These are phyloP conservation scores for Dinoponera quadriceps DNA, from an alignment of 1,140 invertebrate species.

Conservation along the genomic window DNA sequence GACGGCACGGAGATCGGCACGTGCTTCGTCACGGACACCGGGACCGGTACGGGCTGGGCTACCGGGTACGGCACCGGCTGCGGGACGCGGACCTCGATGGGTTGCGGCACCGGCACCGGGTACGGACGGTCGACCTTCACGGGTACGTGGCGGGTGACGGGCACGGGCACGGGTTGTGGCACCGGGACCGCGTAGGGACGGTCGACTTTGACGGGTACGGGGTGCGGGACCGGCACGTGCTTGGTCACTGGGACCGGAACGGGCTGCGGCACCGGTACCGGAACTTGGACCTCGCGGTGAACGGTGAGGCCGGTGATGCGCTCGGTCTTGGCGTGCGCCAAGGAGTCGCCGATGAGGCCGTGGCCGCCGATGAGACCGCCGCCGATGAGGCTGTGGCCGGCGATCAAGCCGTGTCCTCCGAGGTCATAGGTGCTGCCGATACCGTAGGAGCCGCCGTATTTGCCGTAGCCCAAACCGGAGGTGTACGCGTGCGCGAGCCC, in stretches of 20 bases:
- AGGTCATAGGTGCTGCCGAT: slow-evolving; percentile 25
- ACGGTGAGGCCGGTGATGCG: slow-evolving; percentile 46
- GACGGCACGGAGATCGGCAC: slow-evolving; percentile 6
- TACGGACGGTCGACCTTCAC: slow-evolving; percentile 76
- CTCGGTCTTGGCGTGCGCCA: slow-evolving; percentile 15
- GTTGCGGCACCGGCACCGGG: slow-evolving; percentile 70
- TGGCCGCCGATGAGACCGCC: slow-evolving; percentile 1
- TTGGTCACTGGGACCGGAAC: slow-evolving; percentile 73
- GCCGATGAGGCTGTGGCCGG: slow-evolving; percentile 48
- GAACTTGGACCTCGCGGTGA: slow-evolving; percentile 72
- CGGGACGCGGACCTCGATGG: slow-evolving; percentile 71
- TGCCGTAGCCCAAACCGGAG: neutral
- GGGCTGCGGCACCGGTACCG: slow-evolving; percentile 73
- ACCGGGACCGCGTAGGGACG: slow-evolving; percentile 75
- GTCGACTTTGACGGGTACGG: slow-evolving; percentile 73
- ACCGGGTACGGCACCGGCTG: slow-evolving; percentile 68
- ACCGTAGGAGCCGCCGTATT: slow-evolving; percentile 18
- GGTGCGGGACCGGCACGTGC: slow-evolving; percentile 70
- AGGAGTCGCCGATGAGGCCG: slow-evolving; percentile 56
- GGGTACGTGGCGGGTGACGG: slow-evolving; percentile 74
- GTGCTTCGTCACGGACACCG: slow-evolving; percentile 35
- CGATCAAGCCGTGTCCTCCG: slow-evolving; percentile 39
- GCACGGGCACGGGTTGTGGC: slow-evolving; percentile 72
- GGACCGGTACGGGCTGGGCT: slow-evolving; percentile 42
- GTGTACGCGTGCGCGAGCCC: slow-evolving; percentile 4